Conservation (phyloP, 2,797 vertebrate genomes). For the Atherinosoma microstoma region DNA sequence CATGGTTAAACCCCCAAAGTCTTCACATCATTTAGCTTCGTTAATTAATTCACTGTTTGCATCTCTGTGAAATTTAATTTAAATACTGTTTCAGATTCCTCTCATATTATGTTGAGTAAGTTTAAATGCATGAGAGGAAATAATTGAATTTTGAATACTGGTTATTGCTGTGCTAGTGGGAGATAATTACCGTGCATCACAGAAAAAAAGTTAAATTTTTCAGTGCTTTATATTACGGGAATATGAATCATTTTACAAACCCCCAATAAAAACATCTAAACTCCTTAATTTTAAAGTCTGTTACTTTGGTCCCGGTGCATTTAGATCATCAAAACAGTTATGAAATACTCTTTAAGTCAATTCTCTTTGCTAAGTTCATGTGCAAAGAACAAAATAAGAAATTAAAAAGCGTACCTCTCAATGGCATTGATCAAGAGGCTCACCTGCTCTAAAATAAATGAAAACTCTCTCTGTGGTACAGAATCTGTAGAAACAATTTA, state of each 20-base stretch:
- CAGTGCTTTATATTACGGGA: conserved; percentile 34
- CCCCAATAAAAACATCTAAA: conserved; percentile 20
- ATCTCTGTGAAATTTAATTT: conserved; percentile 65
- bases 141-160: conserved; percentile 53
- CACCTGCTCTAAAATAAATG: no score
- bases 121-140: conserved; percentile 62
- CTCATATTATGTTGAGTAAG: conserved; percentile 51
- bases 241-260: conserved; percentile 13
- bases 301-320: not conserved
- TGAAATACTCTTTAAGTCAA: conserved; percentile 1
- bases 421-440: not conserved
- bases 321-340: conserved; percentile 10
- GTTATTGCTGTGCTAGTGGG: conserved; percentile 48
- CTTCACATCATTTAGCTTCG: conserved; percentile 46
- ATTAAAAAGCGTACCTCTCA: conserved; percentile 8
- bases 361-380: conserved; percentile 4
- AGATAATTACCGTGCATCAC: conserved; percentile 45
- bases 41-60: conserved; percentile 61
- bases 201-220: conserved; percentile 42
- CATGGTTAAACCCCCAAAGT: conserved; percentile 54
- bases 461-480: conserved; percentile 9
- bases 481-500: conserved; percentile 16
- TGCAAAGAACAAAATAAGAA: conserved; percentile 13
- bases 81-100: conserved; percentile 52
- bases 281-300: conserved; percentile 1